Evolutionary conservation across 2,113 vertebrate genomes (phyloP).

Genomic region (Heloderma charlesbogerti): DNA sequence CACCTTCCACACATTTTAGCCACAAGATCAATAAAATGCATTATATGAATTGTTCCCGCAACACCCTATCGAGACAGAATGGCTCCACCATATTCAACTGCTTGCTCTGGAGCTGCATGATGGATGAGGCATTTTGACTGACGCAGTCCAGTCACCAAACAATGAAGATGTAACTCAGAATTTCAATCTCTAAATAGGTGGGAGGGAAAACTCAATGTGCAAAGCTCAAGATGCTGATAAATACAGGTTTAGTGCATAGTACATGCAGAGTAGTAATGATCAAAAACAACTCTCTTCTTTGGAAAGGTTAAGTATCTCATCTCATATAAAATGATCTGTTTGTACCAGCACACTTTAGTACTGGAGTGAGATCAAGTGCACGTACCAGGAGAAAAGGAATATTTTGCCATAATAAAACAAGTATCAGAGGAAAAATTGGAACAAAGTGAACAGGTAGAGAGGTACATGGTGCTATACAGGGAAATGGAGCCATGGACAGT

Average conservation of each 20-base stretch:
- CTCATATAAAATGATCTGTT: constrained; percentile 61
- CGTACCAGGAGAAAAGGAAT: constrained; percentile 62
- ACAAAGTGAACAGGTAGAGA: constrained; percentile 57
- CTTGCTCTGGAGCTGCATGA: constrained; percentile 13
- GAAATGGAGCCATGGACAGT: neutral
- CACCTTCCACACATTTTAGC: constrained; percentile 70
- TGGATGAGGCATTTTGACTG: constrained; percentile 46
- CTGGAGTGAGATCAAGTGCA: constrained; percentile 69
- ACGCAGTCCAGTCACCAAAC: constrained; percentile 41
- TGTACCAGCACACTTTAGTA: constrained; percentile 60
- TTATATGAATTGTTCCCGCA: constrained; percentile 76
- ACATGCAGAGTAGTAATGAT: constrained; percentile 56
- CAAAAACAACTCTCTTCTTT: constrained; percentile 58
- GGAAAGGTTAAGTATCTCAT: constrained; percentile 71
- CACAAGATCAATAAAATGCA: constrained; percentile 75
- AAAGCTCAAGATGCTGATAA: constrained; percentile 38
- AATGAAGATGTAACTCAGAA: constrained; percentile 32
- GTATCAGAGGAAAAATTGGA: constrained; percentile 38
- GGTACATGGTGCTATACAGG: constrained; percentile 42
- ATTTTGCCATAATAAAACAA: constrained; percentile 60
- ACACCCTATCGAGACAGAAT: neutral
- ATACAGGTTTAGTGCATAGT: constrained; percentile 38
- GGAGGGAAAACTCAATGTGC: neutral
- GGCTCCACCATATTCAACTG: constrained; percentile 26
- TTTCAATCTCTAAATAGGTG: constrained; percentile 43